Conservation (phyloP, 2,797 vertebrate species). For the Rousettus madagascariensis region DNA sequence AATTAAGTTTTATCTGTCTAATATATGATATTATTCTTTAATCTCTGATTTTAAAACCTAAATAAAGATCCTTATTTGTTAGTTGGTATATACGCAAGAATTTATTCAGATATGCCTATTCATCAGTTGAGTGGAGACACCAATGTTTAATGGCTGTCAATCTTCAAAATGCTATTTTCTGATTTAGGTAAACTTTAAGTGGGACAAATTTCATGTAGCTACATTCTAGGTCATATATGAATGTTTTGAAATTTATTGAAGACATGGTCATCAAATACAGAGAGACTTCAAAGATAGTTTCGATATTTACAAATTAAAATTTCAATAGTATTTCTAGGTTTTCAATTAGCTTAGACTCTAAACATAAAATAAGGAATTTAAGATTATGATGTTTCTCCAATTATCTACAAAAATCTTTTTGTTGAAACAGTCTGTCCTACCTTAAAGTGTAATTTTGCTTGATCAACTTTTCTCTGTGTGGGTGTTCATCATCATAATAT, state of each 20-base stretch:
- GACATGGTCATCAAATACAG: background rate
- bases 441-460: background rate
- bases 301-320: background rate
- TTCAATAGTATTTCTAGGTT: background rate
- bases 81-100: background rate
- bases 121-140: background rate
- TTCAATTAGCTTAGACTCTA: background rate
- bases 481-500: background rate
- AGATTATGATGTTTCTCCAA: background rate
- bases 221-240: background rate
- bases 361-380: background rate
- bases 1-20: background rate
- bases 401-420: slow-evolving; percentile 4
- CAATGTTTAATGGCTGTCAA: background rate
- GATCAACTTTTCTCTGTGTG: background rate
- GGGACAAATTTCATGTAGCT: background rate
- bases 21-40: background rate
- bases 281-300: background rate
- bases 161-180: slow-evolving; percentile 1
- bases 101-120: background rate
- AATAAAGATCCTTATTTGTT: background rate
- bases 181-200: background rate
- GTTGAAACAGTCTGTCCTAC: background rate
- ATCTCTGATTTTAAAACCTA: background rate
- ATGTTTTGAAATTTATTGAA: background rate